Conservation (phyloP, 2,888 invertebrate genomes). For the Ochropleura leucogaster region DNA sequence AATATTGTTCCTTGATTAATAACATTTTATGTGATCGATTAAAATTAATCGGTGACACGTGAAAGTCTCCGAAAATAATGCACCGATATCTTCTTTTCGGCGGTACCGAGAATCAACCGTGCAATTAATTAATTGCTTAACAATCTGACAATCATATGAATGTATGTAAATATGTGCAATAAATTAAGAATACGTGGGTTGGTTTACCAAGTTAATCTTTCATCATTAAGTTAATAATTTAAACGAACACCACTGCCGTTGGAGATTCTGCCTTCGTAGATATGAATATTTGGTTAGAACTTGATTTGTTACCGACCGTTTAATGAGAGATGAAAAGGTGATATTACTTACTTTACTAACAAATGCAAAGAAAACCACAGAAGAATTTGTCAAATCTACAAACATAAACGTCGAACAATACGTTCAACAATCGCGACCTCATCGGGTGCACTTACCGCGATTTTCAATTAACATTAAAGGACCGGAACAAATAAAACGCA, state of each 20-base stretch:
- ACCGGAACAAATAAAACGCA: slow-evolving; percentile 82
- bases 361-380: background rate
- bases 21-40: slow-evolving; percentile 80
- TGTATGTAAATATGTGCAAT: slow-evolving; percentile 62
- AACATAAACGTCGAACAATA: slow-evolving; percentile 44
- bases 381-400: slow-evolving; percentile 16
- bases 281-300: background rate
- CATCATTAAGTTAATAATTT: slow-evolving; percentile 33
- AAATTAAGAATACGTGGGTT: slow-evolving; percentile 57
- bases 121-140: slow-evolving; percentile 70
- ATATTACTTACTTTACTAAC: background rate
- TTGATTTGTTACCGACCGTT: background rate
- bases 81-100: slow-evolving; percentile 69
- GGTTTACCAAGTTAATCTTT: slow-evolving; percentile 46
- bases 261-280: background rate
- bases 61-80: slow-evolving; percentile 74
- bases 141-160: slow-evolving; percentile 60
- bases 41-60: slow-evolving; percentile 77
- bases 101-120: slow-evolving; percentile 68
- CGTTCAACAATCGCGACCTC: slow-evolving; percentile 71
- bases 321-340: slow-evolving; percentile 1
- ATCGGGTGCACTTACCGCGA: slow-evolving; percentile 75
- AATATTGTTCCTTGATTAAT: slow-evolving; percentile 80
- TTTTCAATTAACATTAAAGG: slow-evolving; percentile 81
- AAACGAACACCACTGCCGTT: slow-evolving; percentile 10